phyloP scores from a whole-genome alignment of 2,113 vertebrate genomes.

The Pygoscelis antarcticus region DNA sequence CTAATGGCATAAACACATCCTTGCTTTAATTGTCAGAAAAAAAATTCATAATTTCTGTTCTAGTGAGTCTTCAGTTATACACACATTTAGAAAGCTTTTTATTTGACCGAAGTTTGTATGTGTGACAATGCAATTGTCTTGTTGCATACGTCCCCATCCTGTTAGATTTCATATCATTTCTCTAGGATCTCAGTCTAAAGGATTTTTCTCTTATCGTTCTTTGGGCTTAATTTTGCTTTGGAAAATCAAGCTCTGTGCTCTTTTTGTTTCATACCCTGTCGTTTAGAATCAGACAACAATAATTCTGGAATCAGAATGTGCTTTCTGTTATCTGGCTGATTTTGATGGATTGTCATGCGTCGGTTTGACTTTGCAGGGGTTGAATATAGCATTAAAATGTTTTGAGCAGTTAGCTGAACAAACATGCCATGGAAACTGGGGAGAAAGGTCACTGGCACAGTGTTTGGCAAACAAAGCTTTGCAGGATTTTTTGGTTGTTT shows the following conservation, averaged over 20 bases:
- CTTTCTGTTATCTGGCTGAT: slow-evolving; percentile 68
- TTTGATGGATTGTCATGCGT: slow-evolving; percentile 71
- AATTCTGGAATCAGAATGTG: slow-evolving; percentile 56
- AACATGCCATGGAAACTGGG: slow-evolving; percentile 46
- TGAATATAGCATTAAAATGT: slow-evolving; percentile 63
- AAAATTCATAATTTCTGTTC: not conserved
- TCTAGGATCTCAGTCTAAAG: slow-evolving; percentile 1
- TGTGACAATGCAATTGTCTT: not conserved
- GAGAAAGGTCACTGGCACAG: slow-evolving; percentile 57
- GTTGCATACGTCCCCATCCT: not conserved
- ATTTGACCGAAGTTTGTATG: not conserved
- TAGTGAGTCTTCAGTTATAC: not conserved
- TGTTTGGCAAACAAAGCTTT: slow-evolving; percentile 34
- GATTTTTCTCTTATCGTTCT: slow-evolving; percentile 2
- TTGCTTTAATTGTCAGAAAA: not conserved
- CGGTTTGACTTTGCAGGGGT: slow-evolving; percentile 69
- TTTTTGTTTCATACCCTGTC: slow-evolving; percentile 66
- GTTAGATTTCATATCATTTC: slow-evolving; percentile 31
- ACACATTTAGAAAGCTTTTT: not conserved
- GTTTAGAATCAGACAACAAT: slow-evolving; percentile 61
- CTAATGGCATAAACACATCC: not conserved
- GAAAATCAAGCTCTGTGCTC: slow-evolving; percentile 31
- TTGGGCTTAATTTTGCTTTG: slow-evolving; percentile 54
- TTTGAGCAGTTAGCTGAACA: slow-evolving; percentile 63
- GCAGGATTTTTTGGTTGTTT: not conserved